Base-by-base conservation (phyloP, 35 echinoderm and acorn worm species). In the Eucidaris tribuloides region DNA sequence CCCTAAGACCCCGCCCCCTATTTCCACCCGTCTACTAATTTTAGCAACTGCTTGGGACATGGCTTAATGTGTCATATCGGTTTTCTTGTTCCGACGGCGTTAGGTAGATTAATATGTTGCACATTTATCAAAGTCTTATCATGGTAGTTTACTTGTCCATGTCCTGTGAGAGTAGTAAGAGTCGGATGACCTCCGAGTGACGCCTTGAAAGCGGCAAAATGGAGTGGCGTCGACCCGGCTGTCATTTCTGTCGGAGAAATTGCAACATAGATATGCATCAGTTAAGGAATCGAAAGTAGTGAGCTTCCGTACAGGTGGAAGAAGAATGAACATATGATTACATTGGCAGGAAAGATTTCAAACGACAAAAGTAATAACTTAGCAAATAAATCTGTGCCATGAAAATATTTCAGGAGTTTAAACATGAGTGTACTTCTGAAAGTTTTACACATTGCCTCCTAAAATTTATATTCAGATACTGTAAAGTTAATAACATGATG, bases 81-180 rank as follows among this genome's bases (percentile, higher is more conserved):
- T 7, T 15, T 77, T 14, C 20, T 13, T 23, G 20, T n/a, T n/a
- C n/a, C n/a, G n/a, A n/a, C n/a, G n/a, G n/a, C n/a, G n/a, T n/a
- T n/a, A n/a, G n/a, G n/a, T n/a, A n/a, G n/a, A n/a, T n/a, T n/a
- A n/a, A n/a, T n/a, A n/a, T n/a, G n/a, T n/a, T n/a, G n/a, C n/a
- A n/a, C n/a, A n/a, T n/a, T n/a, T n/a, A n/a, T n/a, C n/a, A n/a
- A n/a, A n/a, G n/a, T n/a, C n/a, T n/a, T n/a, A n/a, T n/a, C n/a
- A n/a, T n/a, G n/a, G n/a, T n/a, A n/a, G n/a, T n/a, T 86, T 92
- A 89, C 86, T 92, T 89, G 70, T 97, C 94, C 32, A 91, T 97
- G 56, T 97, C 89, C 77, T 61, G 40, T 58, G 92, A 90, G 24
- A 81, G 34, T 7, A 97, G 22, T 2, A 97, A 52, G 14, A 97